Base-by-base conservation (phyloP, 2,113 vertebrate genomes). In the Ciconia boyciana region DNA sequence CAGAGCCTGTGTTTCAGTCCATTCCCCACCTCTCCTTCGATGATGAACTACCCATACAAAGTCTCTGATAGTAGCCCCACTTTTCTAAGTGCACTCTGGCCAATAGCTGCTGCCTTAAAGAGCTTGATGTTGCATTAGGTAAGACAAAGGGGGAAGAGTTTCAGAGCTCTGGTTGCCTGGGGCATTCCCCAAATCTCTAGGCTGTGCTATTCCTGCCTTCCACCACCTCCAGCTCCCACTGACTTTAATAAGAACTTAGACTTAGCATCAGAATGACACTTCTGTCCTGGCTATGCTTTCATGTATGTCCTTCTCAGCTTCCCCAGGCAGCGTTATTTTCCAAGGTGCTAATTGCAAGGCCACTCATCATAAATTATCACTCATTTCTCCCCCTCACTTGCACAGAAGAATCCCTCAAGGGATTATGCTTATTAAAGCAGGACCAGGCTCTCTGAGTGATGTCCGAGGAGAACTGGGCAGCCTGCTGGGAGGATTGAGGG, bases 331-430 rank as follows among this genome's bases (percentile, higher is more conserved):
- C 0, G 5, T 26, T 87, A 32, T 72, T 89, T 93, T 85, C 87
- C 74, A 87, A 95, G 89, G 83, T 91, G 92, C 81, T 96, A 97
- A 95, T 95, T 97, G 32, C 77, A 11, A 84, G 72, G 77, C 69
- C 64, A n/a, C 31, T 81, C 34, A 21, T 57, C 34, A 32, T 87
- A 71, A 95, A 94, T 92, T 94, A 89, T 61, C 96, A 32, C 86
- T 84, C 21, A 4, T 89, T 87, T 81, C 92, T 87, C 39, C 60
- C 69, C 57, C 60, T 89, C 52, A 4, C 26, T 88, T 62, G 52
- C 32, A 34, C 0, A 0, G 69, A 52, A 81, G 51, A 68, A 84
- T 90, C 77, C 71, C 76, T 48, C 28, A 36, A 69, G 69, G 77
- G 86, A 79, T 93, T 87, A n/a, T 32, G 0, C 6, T 82, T 15